A percentile compares a stretch with the other conserved stretches of the same genome.
These are phyloP conservation scores for Dryobota labecula DNA, from an alignment of 2,888 invertebrate species.

Conservation along the genomic window DNA sequence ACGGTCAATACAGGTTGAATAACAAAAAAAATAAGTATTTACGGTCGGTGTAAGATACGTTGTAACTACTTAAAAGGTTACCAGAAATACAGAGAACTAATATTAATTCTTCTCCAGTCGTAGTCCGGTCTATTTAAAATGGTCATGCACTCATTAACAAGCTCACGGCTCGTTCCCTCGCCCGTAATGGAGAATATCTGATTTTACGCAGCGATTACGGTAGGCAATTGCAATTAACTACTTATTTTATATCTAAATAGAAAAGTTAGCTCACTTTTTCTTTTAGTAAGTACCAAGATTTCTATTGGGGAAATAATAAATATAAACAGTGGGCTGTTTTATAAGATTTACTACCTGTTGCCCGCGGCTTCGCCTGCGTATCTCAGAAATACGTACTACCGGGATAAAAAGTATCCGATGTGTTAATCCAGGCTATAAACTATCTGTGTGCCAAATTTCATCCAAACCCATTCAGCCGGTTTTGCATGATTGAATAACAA, in stretches of 20 bases:
- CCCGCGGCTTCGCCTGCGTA: too few relatives aligned
- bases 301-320: constrained; percentile 3
- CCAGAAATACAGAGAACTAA: not conserved
- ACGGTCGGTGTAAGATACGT: not conserved
- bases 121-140: constrained; percentile 25
- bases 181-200: constrained; percentile 44
- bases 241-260: constrained; percentile 35
- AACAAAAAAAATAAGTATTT: not conserved
- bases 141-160: constrained; percentile 48
- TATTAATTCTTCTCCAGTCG: constrained; percentile 18
- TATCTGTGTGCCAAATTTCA: too few relatives aligned
- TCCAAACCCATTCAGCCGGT: too few relatives aligned
- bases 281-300: constrained; percentile 26
- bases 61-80: not conserved
- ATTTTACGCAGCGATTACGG: constrained; percentile 51
- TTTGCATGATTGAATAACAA: too few relatives aligned
- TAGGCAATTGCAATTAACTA: constrained; percentile 28
- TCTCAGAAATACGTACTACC: too few relatives aligned
- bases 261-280: constrained; percentile 33
- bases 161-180: constrained; percentile 16
- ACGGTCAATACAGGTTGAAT: not conserved
- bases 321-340: not conserved
- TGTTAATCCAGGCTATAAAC: too few relatives aligned
- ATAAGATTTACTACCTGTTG: too few relatives aligned
- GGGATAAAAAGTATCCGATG: too few relatives aligned